Evolutionary conservation across 2,888 invertebrate species (phyloP).

Genomic region (Tethea ocularis): DNA sequence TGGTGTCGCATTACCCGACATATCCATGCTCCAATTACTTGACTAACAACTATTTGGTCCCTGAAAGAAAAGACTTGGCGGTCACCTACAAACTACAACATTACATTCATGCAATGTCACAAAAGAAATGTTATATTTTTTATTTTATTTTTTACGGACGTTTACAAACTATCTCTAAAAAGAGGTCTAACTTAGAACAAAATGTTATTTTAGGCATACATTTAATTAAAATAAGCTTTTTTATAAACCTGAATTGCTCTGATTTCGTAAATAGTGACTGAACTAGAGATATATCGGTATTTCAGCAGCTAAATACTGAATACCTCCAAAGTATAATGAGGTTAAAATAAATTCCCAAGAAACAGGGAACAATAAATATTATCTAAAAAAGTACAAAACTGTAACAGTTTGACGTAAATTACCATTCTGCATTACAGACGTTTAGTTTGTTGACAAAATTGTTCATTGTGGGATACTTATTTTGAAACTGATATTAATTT

Average conservation of each 20-base stretch:
- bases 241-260: too few relatives aligned
- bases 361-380: neutral
- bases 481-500: slow-evolving; percentile 78
- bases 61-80: neutral
- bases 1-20: slow-evolving; percentile 18
- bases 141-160: too few relatives aligned
- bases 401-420: slow-evolving; percentile 17
- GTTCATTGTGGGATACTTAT: slow-evolving; percentile 68
- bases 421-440: slow-evolving; percentile 22
- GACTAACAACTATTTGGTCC: slow-evolving; percentile 27
- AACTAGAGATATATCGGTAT: too few relatives aligned
- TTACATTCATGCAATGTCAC: neutral
- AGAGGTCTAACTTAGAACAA: too few relatives aligned
- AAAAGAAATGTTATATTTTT: neutral
- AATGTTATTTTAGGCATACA: too few relatives aligned
- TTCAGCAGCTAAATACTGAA: too few relatives aligned
- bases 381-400: neutral
- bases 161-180: too few relatives aligned
- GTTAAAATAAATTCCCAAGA: neutral
- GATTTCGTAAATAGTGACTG: too few relatives aligned
- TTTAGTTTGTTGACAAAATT: slow-evolving; percentile 53
- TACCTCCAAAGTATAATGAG: neutral
- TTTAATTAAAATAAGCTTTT: too few relatives aligned
- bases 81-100: neutral
- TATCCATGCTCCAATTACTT: slow-evolving; percentile 16